These are phyloP conservation scores for Molanna angustata DNA, from an alignment of 2,888 invertebrate genomes.

Conservation along the genomic window DNA sequence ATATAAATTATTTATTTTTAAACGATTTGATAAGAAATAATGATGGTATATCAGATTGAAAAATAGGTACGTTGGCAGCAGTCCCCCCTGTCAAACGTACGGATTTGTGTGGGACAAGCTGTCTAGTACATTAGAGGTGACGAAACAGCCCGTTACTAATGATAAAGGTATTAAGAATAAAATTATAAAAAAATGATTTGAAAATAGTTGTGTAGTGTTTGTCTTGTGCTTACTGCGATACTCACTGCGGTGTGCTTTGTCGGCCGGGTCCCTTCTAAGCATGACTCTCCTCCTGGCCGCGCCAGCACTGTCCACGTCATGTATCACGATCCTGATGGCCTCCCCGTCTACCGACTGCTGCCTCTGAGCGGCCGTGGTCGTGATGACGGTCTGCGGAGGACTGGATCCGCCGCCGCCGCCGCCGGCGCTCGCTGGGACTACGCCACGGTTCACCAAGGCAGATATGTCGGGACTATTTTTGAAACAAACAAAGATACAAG, in stretches of 20 bases:
- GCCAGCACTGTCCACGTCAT: constrained; percentile 80
- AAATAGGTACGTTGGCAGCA: too few relatives aligned
- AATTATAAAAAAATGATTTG: too few relatives aligned
- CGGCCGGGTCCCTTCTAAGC: constrained; percentile 73
- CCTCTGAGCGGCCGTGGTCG: constrained; percentile 64
- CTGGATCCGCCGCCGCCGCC: constrained; percentile 41
- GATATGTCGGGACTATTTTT: constrained; percentile 69
- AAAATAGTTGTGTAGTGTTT: too few relatives aligned
- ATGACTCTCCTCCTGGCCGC: constrained; percentile 70
- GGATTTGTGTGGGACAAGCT: too few relatives aligned
- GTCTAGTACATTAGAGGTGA: too few relatives aligned
- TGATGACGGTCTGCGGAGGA: constrained; percentile 50
- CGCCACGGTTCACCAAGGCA: constrained; percentile 56
- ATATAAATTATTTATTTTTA: too few relatives aligned
- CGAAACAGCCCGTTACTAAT: too few relatives aligned
- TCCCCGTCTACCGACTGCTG: constrained; percentile 89
- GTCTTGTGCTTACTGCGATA: constrained; percentile 35
- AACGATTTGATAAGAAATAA: too few relatives aligned
- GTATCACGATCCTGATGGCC: constrained; percentile 89
- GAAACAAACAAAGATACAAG: constrained; percentile 32
- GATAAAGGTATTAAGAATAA: too few relatives aligned
- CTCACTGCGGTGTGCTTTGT: constrained; percentile 85
- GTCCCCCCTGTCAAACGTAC: too few relatives aligned
- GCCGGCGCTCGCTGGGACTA: constrained; percentile 45
- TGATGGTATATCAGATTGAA: too few relatives aligned